Evolutionary conservation across 2,113 vertebrate species (phyloP), one percentile per base, ranked within the genome.

Genomic region (Salvelinus namaycush): DNA sequence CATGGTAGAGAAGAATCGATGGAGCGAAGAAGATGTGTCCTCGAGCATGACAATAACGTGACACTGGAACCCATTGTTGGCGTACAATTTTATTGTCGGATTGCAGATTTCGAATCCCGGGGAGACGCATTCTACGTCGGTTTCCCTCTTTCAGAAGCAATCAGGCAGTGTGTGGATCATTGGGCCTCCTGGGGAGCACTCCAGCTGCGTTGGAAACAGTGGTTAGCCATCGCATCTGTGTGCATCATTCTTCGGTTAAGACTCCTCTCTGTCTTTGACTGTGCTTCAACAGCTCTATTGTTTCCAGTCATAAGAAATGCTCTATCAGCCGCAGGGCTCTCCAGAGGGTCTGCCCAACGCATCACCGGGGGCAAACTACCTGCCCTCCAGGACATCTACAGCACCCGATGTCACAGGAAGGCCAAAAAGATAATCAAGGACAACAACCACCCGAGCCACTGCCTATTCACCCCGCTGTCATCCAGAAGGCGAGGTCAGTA

Each of bases 81-180:
- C 29, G 49, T 34, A 8, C n/a, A 6, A 20, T 59, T 82, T 71
- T 76, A 76, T 75, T 72, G 26, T 31, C 14, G 16, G 29, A 68
- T 68, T 64, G 13, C 16, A 34, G n/a, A 26, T 29, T 13, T 13
- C 20, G 16, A 27, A 34, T 44, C 39, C 31, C n/a, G 13, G 24
- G n/a, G 59, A 14, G 62, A 83, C 67, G 48, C 26, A 75, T 76
- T 64, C 54, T 20, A 67, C 2, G 13, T 48, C 31, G 44, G 62
- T 79, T 49, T 72, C 29, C 29, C n/a, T 27, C 48, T 29, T 48
- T 85, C 74, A 68, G 49, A 81, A 27, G 1, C 62, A 89, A 81
- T 84, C 65, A 78, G 2, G 20, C 29, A 73, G 73, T 39, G 31
- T 14, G 75, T 77, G 5, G 4, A 80, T 79, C 75, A 80, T 26